phyloP scores from a whole-genome alignment of 2,113 vertebrate species.

The Peromyscus leucopus region DNA sequence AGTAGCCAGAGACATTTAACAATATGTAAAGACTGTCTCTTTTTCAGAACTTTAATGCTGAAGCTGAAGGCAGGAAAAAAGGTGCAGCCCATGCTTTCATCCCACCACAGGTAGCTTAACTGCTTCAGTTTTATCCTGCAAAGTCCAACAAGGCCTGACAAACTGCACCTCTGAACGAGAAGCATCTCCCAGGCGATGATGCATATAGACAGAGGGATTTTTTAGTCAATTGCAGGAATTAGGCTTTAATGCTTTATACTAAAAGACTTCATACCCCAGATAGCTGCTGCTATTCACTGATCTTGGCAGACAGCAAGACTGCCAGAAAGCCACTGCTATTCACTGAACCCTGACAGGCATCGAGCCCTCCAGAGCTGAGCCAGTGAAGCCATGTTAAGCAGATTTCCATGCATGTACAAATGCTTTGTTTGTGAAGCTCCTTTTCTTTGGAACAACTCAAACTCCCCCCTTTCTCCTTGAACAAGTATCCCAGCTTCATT shows the following conservation, averaged over 20 bases:
- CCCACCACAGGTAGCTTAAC: not conserved
- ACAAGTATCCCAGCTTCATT: not conserved
- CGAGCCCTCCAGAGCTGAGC: slow-evolving; percentile 47
- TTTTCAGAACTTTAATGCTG: slow-evolving; percentile 54
- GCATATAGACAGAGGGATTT: slow-evolving; percentile 80
- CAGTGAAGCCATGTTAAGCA: slow-evolving; percentile 42
- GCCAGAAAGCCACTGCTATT: slow-evolving; percentile 67
- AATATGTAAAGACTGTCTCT: slow-evolving; percentile 3
- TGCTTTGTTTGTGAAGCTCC: slow-evolving; percentile 56
- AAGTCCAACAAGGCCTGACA: slow-evolving; percentile 82
- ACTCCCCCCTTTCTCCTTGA: not conserved
- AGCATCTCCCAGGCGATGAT: slow-evolving; percentile 73
- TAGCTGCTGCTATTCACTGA: slow-evolving; percentile 71
- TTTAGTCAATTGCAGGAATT: slow-evolving; percentile 86
- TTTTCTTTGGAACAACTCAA: slow-evolving; percentile 53
- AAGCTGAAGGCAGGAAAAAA: slow-evolving; percentile 44
- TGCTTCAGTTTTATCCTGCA: slow-evolving; percentile 66
- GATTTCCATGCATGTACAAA: slow-evolving; percentile 63
- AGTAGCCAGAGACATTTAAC: slow-evolving; percentile 39
- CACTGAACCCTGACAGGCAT: slow-evolving; percentile 67
- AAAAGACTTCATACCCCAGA: slow-evolving; percentile 74
- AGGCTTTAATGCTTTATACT: slow-evolving; percentile 82
- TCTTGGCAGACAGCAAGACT: slow-evolving; percentile 66
- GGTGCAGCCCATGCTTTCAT: not conserved
- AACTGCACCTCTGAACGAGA: slow-evolving; percentile 16